Evolutionary conservation across 2,113 vertebrate genomes (phyloP).

Genomic region (Todiramphus chloris): DNA sequence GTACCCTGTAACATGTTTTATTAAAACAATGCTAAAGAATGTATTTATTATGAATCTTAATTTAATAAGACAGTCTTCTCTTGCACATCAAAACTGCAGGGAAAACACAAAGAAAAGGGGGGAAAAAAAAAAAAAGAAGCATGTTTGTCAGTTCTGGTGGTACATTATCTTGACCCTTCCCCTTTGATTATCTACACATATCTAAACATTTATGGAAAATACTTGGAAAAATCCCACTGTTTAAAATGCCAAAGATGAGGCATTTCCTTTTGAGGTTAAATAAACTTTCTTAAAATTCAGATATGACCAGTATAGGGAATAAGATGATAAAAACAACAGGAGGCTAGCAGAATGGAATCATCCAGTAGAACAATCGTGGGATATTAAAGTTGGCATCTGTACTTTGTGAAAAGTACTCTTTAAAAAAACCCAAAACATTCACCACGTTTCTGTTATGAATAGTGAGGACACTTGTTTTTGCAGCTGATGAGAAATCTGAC

Average conservation of each 20-base stretch:
- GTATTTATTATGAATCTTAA: neutral
- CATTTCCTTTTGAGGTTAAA: neutral
- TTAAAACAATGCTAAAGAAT: neutral
- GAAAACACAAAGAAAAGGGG: neutral
- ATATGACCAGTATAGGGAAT: neutral
- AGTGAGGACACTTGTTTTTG: neutral
- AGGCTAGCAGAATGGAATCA: neutral
- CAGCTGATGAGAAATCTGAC: neutral
- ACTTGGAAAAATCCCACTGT: neutral
- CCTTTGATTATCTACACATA: neutral
- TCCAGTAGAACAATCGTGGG: neutral
- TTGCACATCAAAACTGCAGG: neutral
- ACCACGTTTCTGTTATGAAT: neutral
- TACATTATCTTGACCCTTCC: neutral
- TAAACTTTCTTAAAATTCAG: neutral
- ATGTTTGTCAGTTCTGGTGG: neutral
- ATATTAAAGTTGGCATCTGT: neutral
- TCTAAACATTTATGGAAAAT: neutral
- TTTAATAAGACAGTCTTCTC: neutral
- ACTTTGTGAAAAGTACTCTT: neutral
- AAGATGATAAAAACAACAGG: neutral
- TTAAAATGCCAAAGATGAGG: neutral
- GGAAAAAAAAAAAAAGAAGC: accelerated
- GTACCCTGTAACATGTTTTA: neutral
- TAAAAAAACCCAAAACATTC: neutral